A percentile compares a stretch with the other conserved stretches of the same genome.
Evolutionary conservation across 2,113 vertebrate species (phyloP).

Genomic region (Arvicanthis niloticus): DNA sequence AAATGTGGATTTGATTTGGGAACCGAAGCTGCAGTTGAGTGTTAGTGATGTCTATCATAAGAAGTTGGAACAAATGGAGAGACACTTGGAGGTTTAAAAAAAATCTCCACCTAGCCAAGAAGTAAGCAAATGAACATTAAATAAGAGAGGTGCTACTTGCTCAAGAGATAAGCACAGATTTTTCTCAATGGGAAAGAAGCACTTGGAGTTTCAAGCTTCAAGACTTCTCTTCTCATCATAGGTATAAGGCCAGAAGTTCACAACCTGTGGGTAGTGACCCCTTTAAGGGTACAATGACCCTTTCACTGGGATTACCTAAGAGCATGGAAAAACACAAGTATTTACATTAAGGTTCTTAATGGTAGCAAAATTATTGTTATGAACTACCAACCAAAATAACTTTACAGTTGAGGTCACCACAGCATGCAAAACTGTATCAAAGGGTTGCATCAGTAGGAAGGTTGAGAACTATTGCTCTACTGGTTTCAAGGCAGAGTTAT

Average conservation of each 20-base stretch:
- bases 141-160: background rate
- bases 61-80: background rate
- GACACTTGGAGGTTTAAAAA: background rate
- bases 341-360: background rate
- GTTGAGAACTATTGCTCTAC: background rate
- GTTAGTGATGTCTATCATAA: background rate
- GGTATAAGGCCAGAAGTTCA: background rate
- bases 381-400: background rate
- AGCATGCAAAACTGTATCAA: background rate
- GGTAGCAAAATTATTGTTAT: background rate
- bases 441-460: background rate
- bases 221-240: background rate
- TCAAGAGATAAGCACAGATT: background rate
- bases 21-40: background rate
- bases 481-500: background rate
- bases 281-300: background rate
- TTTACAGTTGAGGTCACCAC: background rate
- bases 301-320: background rate
- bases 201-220: background rate
- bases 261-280: background rate
- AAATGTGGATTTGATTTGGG: background rate
- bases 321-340: background rate
- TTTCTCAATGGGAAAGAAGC: background rate
- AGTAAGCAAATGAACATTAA: background rate
- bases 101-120: background rate